Conservation (phyloP, 1,140 invertebrate genomes). For the Drosophila paulistorum region DNA sequence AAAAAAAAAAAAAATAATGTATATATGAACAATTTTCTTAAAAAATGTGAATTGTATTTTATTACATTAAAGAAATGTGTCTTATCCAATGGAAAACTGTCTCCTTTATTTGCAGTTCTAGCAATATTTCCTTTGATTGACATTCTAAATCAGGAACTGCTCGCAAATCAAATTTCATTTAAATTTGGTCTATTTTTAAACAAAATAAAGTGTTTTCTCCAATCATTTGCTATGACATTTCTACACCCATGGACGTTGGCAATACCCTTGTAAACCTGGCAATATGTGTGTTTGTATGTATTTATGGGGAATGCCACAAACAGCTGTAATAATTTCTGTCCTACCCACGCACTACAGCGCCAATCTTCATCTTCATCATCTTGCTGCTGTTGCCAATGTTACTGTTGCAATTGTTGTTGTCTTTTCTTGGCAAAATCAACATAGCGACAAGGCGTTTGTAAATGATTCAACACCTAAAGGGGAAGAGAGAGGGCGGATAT, state of each 20-base stretch:
- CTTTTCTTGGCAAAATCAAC: constrained; percentile 58
- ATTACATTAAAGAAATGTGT: too few relatives aligned
- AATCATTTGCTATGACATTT: not conserved
- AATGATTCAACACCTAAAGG: constrained; percentile 77
- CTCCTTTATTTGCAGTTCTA: too few relatives aligned
- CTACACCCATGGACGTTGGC: not conserved
- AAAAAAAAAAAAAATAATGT: too few relatives aligned
- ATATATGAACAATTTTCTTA: too few relatives aligned
- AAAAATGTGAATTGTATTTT: too few relatives aligned
- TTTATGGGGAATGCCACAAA: constrained; percentile 39
- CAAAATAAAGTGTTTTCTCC: too few relatives aligned
- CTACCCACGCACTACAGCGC: not conserved
- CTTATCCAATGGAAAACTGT: too few relatives aligned
- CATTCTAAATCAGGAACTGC: too few relatives aligned
- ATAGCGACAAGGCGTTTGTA: constrained; percentile 56
- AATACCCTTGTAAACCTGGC: not conserved
- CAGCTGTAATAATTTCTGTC: constrained; percentile 61
- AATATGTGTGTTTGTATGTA: not conserved
- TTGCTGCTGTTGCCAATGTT: constrained; percentile 21
- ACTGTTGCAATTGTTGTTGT: constrained; percentile 5
- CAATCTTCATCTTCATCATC: constrained; percentile 5
- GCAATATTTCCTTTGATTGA: too few relatives aligned
- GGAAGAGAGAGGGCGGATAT: constrained; percentile 41
- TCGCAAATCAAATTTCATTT: too few relatives aligned
- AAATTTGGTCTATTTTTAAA: too few relatives aligned